These are phyloP conservation scores for Beris chalybata DNA, from an alignment of 2,888 invertebrate genomes.

Conservation along the genomic window DNA sequence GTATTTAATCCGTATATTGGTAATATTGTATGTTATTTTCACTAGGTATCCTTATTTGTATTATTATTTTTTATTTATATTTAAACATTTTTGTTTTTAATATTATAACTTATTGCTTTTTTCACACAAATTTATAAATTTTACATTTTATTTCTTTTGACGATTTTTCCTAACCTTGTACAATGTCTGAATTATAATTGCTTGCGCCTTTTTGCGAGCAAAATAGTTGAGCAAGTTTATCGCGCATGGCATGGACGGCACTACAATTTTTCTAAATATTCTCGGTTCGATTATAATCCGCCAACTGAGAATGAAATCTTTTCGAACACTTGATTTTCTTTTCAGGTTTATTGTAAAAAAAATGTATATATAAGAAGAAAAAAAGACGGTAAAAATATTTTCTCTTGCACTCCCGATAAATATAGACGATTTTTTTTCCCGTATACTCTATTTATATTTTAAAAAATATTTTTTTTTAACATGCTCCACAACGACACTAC, in stretches of 20 bases:
- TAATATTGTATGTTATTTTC: too few species aligned
- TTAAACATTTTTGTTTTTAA: constrained; percentile 25
- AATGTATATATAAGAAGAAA: neutral
- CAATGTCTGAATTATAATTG: constrained; percentile 55
- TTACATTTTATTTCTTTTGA: constrained; percentile 7
- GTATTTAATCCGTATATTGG: too few species aligned
- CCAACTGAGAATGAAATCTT: constrained; percentile 21
- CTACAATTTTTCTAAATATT: constrained; percentile 51
- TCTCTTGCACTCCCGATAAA: constrained; percentile 12
- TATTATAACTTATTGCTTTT: constrained; percentile 9
- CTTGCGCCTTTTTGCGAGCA: constrained; percentile 57
- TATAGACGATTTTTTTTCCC: too few species aligned
- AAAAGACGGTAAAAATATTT: neutral
- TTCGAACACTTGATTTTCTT: constrained; percentile 11
- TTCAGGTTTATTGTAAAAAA: neutral
- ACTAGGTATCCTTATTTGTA: constrained; percentile 16
- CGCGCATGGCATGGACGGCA: constrained; percentile 58
- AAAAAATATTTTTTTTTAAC: too few species aligned
- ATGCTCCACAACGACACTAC: too few species aligned
- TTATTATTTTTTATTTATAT: constrained; percentile 1
- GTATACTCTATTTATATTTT: too few species aligned
- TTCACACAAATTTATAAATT: constrained; percentile 8
- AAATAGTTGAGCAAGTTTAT: constrained; percentile 57
- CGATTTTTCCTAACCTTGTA: constrained; percentile 50
- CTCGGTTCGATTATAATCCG: constrained; percentile 41